Conservation (phyloP, 2,888 invertebrate species). For the Pristionchus fissidentatus region DNA sequence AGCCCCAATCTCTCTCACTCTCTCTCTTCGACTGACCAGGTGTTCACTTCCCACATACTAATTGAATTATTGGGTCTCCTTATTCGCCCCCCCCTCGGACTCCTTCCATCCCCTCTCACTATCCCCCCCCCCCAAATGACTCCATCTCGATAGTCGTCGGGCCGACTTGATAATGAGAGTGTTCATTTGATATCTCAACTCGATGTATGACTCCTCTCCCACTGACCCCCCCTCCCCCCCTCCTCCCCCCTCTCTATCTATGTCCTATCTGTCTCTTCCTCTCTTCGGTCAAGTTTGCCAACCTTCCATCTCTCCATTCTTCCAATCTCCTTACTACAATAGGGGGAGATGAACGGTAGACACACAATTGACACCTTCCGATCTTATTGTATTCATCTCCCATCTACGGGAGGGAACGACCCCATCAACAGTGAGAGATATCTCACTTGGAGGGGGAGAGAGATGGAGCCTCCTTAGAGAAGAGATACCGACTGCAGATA, state of each 20-base stretch:
- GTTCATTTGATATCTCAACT: constrained; percentile 25
- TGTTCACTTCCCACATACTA: constrained; percentile 22
- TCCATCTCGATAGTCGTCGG: constrained; percentile 26
- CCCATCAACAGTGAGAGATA: not conserved
- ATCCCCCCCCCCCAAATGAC: not conserved
- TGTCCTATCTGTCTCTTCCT: not conserved
- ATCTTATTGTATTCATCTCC: constrained; percentile 15
- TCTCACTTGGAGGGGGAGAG: too few relatives aligned
- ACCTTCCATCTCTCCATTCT: constrained; percentile 3
- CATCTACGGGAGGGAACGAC: constrained; percentile 27
- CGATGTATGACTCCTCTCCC: constrained; percentile 28
- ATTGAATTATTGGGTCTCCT: constrained; percentile 6
- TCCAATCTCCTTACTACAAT: constrained; percentile 7
- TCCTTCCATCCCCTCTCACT: not conserved
- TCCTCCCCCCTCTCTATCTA: constrained; percentile 11
- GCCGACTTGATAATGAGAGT: constrained; percentile 11
- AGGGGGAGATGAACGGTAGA: constrained; percentile 30
- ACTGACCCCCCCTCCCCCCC: not conserved
- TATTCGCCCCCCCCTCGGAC: not conserved
- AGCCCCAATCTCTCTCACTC: too few relatives aligned
- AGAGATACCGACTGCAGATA: constrained; percentile 37
- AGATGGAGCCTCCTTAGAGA: not conserved
- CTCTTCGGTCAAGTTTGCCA: constrained; percentile 46
- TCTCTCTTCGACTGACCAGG: constrained; percentile 8
- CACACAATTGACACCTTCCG: not conserved